phyloP scores from a whole-genome alignment of 2,888 invertebrate genomes.

The Cloeon dipterum region DNA sequence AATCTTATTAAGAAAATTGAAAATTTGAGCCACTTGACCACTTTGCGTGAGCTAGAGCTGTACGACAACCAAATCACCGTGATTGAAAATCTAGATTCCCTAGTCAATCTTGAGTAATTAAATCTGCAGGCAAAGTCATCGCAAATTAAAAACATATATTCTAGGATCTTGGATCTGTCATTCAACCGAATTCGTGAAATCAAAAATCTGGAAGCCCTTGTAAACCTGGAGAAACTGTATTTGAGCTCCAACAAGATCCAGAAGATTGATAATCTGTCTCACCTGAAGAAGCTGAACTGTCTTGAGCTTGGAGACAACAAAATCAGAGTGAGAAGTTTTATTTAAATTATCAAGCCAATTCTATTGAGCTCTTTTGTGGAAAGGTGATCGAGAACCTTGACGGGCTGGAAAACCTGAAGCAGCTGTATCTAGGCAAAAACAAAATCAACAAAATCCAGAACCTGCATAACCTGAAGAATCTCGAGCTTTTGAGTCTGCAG shows the following conservation, averaged over 20 bases:
- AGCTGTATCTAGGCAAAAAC: constrained; percentile 81
- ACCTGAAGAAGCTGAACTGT: constrained; percentile 52
- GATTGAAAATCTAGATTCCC: constrained; percentile 69
- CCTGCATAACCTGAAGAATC: constrained; percentile 40
- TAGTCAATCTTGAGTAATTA: constrained; percentile 75
- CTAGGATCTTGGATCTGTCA: constrained; percentile 72
- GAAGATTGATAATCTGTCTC: constrained; percentile 68
- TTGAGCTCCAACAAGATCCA: constrained; percentile 74
- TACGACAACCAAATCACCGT: constrained; percentile 91
- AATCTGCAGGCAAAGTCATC: not conserved
- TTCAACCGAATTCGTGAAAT: constrained; percentile 84
- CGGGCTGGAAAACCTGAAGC: constrained; percentile 44
- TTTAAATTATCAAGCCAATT: not conserved
- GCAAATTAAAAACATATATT: not conserved
- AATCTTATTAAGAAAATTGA: constrained; percentile 90
- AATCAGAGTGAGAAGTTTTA: constrained; percentile 36
- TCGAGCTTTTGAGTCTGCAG: constrained; percentile 70
- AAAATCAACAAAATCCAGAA: constrained; percentile 77
- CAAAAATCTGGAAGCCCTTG: constrained; percentile 50
- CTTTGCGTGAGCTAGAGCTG: constrained; percentile 69
- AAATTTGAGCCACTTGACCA: constrained; percentile 50
- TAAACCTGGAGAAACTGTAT: constrained; percentile 59
- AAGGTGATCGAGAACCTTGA: constrained; percentile 72
- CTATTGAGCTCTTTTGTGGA: not conserved
- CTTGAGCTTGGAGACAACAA: constrained; percentile 91